Evolutionary conservation across 2,888 invertebrate species (phyloP).

Genomic region (Lymantria monacha): DNA sequence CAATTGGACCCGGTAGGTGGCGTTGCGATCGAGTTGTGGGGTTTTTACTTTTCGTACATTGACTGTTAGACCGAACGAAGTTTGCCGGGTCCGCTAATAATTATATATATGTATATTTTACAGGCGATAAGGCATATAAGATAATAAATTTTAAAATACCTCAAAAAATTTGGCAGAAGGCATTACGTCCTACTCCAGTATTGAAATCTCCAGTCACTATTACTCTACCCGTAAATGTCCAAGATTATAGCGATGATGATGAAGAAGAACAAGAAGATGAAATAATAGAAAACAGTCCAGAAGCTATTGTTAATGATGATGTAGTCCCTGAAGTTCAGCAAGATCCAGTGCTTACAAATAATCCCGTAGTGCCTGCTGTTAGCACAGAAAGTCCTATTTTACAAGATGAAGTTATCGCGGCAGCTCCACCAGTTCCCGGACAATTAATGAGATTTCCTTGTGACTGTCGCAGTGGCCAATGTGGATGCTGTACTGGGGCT

Average conservation of each 20-base stretch:
- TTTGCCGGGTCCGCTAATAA: no score
- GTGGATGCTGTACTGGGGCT: constrained; percentile 87
- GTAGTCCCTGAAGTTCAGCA: constrained; percentile 8
- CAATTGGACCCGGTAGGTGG: no score
- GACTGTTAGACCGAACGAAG: not conserved
- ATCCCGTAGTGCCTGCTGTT: constrained; percentile 20
- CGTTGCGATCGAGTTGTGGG: no score
- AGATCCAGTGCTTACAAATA: not conserved
- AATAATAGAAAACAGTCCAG: constrained; percentile 27
- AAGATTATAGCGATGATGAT: constrained; percentile 42
- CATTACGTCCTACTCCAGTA: constrained; percentile 63
- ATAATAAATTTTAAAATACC: constrained; percentile 62
- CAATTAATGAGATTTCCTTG: constrained; percentile 83
- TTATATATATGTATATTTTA: constrained; percentile 7
- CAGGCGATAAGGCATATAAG: constrained; percentile 54
- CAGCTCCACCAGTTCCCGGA: constrained; percentile 52
- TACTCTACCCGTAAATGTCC: constrained; percentile 66
- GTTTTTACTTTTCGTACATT: no score
- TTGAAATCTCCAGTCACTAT: constrained; percentile 67
- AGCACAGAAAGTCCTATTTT: constrained; percentile 42
- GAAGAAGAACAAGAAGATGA: constrained; percentile 30
- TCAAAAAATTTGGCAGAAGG: constrained; percentile 58
- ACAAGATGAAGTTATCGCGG: constrained; percentile 37
- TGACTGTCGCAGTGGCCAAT: constrained; percentile 82
- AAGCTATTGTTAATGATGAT: constrained; percentile 25